Conservation (phyloP, 2,888 invertebrate species). For the Adelphocoris suturalis region DNA sequence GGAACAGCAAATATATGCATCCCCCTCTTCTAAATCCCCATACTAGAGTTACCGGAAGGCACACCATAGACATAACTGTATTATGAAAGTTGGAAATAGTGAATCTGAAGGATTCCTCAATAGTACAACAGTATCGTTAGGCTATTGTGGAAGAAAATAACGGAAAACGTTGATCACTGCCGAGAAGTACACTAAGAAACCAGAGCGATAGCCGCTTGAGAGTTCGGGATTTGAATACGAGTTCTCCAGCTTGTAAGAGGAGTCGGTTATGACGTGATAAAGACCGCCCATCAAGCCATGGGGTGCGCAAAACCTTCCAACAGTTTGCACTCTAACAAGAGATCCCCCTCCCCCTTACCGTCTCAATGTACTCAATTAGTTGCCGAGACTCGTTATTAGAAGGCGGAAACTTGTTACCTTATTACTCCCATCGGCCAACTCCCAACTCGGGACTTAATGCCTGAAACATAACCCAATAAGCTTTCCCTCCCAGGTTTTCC, state of each 20-base stretch:
- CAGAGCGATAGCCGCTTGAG: not conserved
- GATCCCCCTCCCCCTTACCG: not conserved
- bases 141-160: too few relatives aligned
- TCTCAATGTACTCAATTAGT: not conserved
- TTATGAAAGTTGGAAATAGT: too few relatives aligned
- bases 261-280: not conserved
- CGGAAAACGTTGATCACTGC: too few relatives aligned
- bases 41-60: too few relatives aligned
- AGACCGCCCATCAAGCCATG: not conserved
- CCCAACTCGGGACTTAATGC: constrained; percentile 17
- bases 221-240: too few relatives aligned
- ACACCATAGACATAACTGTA: too few relatives aligned
- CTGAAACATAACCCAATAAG: constrained; percentile 32
- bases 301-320: not conserved
- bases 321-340: not conserved
- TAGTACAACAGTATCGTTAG: too few relatives aligned
- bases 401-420: constrained; percentile 17
- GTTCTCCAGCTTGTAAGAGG: too few relatives aligned
- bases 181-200: not conserved
- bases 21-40: too few relatives aligned
- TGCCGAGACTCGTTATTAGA: not conserved
- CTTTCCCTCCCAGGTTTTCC: constrained; percentile 15
- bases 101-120: too few relatives aligned
- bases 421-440: constrained; percentile 30
- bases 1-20: too few relatives aligned